phyloP scores from a whole-genome alignment of 2,797 vertebrate genomes.

The Hozukius guyotensis region DNA sequence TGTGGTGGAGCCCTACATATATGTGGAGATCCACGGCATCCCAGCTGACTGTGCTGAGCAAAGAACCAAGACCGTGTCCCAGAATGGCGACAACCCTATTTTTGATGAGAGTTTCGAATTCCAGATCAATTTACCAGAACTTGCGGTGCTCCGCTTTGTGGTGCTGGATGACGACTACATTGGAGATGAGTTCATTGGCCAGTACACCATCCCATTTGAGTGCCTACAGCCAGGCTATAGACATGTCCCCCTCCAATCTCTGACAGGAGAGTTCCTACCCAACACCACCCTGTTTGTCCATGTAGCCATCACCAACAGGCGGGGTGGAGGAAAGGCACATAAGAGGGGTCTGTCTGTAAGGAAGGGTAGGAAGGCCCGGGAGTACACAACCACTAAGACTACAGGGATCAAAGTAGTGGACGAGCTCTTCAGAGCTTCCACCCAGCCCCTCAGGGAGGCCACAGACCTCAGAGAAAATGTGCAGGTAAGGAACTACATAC shows the following conservation, averaged over 20 bases:
- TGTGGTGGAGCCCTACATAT: slow-evolving; percentile 94
- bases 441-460: slow-evolving; percentile 91
- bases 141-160: slow-evolving; percentile 90
- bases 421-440: slow-evolving; percentile 91
- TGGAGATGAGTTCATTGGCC: slow-evolving; percentile 94
- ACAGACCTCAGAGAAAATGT: slow-evolving; percentile 94
- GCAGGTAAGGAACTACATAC: slow-evolving; percentile 82
- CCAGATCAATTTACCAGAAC: slow-evolving; percentile 93
- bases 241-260: slow-evolving; percentile 90
- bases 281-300: slow-evolving; percentile 92
- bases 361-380: slow-evolving; percentile 89
- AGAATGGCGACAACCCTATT: slow-evolving; percentile 92
- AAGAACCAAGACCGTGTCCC: slow-evolving; percentile 91
- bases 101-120: slow-evolving; percentile 95
- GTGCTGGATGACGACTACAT: slow-evolving; percentile 95
- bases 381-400: slow-evolving; percentile 93
- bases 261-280: slow-evolving; percentile 89
- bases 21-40: slow-evolving; percentile 92
- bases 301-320: slow-evolving; percentile 91
- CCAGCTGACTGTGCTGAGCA: slow-evolving; percentile 93
- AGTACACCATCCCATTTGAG: slow-evolving; percentile 95
- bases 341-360: slow-evolving; percentile 90
- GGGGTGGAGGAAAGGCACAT: slow-evolving; percentile 89
- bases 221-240: slow-evolving; percentile 93
- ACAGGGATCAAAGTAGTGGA: slow-evolving; percentile 93